phyloP scores from a whole-genome alignment of 2,888 invertebrate genomes.

The Hirtodrosophila cameraria region DNA sequence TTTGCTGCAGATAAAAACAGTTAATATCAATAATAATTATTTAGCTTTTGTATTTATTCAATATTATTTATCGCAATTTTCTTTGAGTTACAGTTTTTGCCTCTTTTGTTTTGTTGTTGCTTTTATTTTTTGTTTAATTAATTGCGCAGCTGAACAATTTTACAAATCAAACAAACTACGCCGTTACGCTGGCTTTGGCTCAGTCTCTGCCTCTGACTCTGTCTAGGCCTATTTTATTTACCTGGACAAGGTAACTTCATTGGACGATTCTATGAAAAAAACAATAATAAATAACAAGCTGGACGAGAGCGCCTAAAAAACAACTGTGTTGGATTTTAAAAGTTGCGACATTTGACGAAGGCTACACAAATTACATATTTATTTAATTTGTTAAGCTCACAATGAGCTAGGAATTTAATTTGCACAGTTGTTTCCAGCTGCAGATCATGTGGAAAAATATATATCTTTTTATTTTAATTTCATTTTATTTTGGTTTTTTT shows the following conservation, averaged over 20 bases:
- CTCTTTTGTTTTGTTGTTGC: too few relatives aligned
- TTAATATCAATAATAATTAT: slow-evolving; percentile 45
- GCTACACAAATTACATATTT: slow-evolving; percentile 11
- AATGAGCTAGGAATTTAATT: slow-evolving; percentile 53
- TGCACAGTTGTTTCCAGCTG: slow-evolving; percentile 56
- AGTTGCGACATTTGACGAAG: slow-evolving; percentile 36
- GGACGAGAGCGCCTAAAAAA: slow-evolving; percentile 13
- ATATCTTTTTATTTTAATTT: slow-evolving; percentile 7
- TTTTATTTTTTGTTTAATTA: slow-evolving; percentile 36
- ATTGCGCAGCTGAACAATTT: slow-evolving; percentile 61
- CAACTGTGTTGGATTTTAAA: slow-evolving; percentile 62
- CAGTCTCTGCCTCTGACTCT: too few relatives aligned
- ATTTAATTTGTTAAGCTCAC: slow-evolving; percentile 43
- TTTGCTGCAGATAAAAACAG: slow-evolving; percentile 49
- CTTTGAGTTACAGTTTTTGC: slow-evolving; percentile 17
- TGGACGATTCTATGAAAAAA: slow-evolving; percentile 1
- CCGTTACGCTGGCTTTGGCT: slow-evolving; percentile 1
- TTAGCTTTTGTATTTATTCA: slow-evolving; percentile 37
- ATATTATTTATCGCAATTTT: slow-evolving; percentile 38
- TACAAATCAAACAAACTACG: slow-evolving; percentile 29
- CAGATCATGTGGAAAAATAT: slow-evolving; percentile 26
- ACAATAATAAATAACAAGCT: slow-evolving; percentile 3
- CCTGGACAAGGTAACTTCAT: neutral
- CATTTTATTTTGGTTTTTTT: slow-evolving; percentile 5
- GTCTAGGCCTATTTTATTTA: slow-evolving; percentile 20